Conservation (phyloP, 2,888 invertebrate genomes). For the Harpalus rubripes region DNA sequence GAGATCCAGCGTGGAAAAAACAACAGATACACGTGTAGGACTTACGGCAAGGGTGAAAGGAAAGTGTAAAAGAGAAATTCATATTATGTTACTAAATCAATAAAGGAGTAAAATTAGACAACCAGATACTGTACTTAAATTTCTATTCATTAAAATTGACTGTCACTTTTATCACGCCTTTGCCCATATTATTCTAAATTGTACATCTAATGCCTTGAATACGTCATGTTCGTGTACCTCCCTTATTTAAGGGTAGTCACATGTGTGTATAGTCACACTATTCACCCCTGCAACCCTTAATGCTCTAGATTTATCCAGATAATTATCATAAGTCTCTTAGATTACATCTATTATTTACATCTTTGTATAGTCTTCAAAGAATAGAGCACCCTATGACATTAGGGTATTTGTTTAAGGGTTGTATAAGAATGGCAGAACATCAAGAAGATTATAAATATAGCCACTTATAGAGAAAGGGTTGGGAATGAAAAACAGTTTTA, state of each 20-base stretch:
- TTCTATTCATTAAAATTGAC: too few species aligned
- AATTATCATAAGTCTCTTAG: slow-evolving; percentile 63
- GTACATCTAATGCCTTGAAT: neutral
- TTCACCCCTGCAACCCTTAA: slow-evolving; percentile 13
- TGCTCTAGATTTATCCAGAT: slow-evolving; percentile 59
- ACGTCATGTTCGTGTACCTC: neutral
- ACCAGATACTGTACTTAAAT: too few species aligned
- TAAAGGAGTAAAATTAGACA: neutral
- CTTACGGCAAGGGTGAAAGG: slow-evolving; percentile 2
- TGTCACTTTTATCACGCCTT: too few species aligned
- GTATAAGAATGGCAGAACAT: neutral
- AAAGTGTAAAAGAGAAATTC: neutral
- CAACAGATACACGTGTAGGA: slow-evolving; percentile 34
- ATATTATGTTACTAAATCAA: neutral
- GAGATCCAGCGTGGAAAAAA: slow-evolving; percentile 32
- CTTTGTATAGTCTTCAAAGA: slow-evolving; percentile 44
- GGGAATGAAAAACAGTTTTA: too few species aligned
- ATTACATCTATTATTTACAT: slow-evolving; percentile 66
- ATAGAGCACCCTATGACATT: neutral
- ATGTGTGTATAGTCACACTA: neutral
- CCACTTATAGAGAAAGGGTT: too few species aligned
- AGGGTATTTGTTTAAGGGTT: slow-evolving; percentile 5
- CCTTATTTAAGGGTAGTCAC: neutral
- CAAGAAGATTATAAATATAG: too few species aligned
- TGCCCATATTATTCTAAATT: too few species aligned